Percentiles rank a stretch among this genome's conserved stretches.
Evolutionary conservation across 2,888 invertebrate species (phyloP).

Genomic region (Dynastes maya): DNA sequence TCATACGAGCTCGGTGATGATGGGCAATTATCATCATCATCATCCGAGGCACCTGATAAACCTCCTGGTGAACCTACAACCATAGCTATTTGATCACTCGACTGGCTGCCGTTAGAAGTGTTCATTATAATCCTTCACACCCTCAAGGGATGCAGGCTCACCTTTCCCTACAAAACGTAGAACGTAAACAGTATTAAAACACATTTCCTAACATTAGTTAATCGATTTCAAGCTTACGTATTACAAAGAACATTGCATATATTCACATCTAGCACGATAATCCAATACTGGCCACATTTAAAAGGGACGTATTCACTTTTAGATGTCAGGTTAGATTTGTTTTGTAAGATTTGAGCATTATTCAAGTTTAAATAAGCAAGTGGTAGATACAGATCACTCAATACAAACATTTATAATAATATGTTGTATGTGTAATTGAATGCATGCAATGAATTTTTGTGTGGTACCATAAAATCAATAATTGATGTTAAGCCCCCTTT

Average conservation of each 20-base stretch:
- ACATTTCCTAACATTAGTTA: not conserved
- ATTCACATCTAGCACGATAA: conserved; percentile 27
- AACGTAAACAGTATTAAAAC: conserved; percentile 20
- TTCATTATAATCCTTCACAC: conserved; percentile 69
- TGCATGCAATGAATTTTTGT: conserved; percentile 48
- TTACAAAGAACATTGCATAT: conserved; percentile 50
- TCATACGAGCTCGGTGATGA: conserved; percentile 87
- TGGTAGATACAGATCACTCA: conserved; percentile 19
- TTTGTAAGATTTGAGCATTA: conserved; percentile 6
- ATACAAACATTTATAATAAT: conserved; percentile 47
- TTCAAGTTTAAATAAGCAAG: conserved; percentile 1
- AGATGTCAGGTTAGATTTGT: conserved; percentile 25
- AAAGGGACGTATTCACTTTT: conserved; percentile 7
- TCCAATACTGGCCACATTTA: conserved; percentile 25
- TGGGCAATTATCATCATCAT: conserved; percentile 88
- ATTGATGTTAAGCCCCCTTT: conserved; percentile 66
- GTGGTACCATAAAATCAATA: conserved; percentile 67
- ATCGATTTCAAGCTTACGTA: conserved; percentile 47
- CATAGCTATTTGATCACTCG: conserved; percentile 78
- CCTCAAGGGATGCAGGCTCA: conserved; percentile 64
- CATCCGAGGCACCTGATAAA: conserved; percentile 75
- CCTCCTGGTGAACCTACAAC: conserved; percentile 70
- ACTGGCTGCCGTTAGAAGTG: conserved; percentile 67
- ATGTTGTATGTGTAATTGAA: conserved; percentile 30
- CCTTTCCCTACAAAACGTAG: conserved; percentile 58